These are phyloP conservation scores for Melanocharis versteri DNA, from an alignment of 2,113 vertebrate genomes.

Conservation along the genomic window DNA sequence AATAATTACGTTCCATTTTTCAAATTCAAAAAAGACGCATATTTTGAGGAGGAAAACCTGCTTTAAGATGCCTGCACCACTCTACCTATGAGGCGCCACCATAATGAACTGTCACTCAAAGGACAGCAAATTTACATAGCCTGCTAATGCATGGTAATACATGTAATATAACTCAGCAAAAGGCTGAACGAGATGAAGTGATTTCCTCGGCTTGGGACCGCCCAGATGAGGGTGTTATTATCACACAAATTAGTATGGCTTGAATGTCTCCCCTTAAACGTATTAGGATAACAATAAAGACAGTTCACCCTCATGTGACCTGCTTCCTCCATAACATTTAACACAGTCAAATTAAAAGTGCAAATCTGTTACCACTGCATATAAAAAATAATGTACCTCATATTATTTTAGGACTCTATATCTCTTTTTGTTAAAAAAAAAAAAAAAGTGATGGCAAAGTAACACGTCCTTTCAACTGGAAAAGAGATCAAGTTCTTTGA, in stretches of 20 bases:
- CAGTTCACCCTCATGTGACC: constrained; percentile 38
- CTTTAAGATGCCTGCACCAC: not conserved
- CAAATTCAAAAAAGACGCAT: not conserved
- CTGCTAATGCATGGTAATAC: constrained; percentile 39
- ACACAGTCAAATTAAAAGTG: constrained; percentile 50
- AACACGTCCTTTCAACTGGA: not conserved
- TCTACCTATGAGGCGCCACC: not conserved
- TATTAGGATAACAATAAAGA: constrained; percentile 60
- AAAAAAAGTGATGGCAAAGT: not conserved
- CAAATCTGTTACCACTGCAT: constrained; percentile 35
- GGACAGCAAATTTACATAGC: constrained; percentile 21
- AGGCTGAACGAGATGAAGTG: constrained; percentile 50
- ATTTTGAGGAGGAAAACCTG: not conserved
- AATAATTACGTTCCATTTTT: not conserved
- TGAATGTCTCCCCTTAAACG: constrained; percentile 57
- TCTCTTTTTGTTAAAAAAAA: not conserved
- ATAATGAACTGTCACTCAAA: constrained; percentile 2
- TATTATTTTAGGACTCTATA: constrained; percentile 43
- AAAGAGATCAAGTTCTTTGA: not conserved
- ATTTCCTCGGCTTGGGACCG: constrained; percentile 50
- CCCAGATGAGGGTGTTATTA: constrained; percentile 59
- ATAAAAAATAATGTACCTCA: constrained; percentile 46
- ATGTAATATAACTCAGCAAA: constrained; percentile 47
- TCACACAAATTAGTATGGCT: constrained; percentile 46
- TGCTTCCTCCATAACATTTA: constrained; percentile 62